A percentile compares a stretch with the other conserved stretches of the same genome.
Conservation (phyloP, 2,888 invertebrate genomes). For the Chydorus sphaericus region DNA sequence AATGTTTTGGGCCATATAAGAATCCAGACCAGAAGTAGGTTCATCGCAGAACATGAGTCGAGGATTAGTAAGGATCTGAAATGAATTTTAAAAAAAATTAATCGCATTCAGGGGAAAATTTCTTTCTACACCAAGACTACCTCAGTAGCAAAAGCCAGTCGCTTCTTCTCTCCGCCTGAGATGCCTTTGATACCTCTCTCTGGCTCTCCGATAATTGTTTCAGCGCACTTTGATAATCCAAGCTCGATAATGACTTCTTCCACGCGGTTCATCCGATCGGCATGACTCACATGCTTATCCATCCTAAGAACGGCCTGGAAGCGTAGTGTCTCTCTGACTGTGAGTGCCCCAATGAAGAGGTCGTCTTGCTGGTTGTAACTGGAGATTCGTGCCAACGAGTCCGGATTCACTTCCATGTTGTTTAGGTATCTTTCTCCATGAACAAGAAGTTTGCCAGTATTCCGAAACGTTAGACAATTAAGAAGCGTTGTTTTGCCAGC, state of each 20-base stretch:
- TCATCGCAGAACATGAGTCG: constrained; percentile 38
- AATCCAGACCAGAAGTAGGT: constrained; percentile 37
- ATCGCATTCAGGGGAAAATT: too few species aligned
- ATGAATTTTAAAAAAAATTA: background rate
- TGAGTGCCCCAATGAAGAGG: constrained; percentile 76
- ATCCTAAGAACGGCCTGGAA: constrained; percentile 76
- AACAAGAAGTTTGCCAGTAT: constrained; percentile 50
- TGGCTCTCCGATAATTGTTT: constrained; percentile 62
- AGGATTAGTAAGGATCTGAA: constrained; percentile 33
- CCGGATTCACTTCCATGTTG: constrained; percentile 51
- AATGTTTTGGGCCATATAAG: constrained; percentile 36
- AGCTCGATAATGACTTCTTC: constrained; percentile 72
- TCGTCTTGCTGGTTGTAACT: constrained; percentile 93
- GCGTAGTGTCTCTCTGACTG: constrained; percentile 73
- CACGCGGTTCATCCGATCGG: constrained; percentile 58
- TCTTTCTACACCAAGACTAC: constrained; percentile 29
- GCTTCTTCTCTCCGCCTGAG: constrained; percentile 90
- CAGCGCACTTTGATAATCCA: constrained; percentile 8
- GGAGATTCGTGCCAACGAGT: constrained; percentile 55
- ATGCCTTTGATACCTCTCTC: constrained; percentile 70
- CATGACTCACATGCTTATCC: constrained; percentile 44
- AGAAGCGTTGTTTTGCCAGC: constrained; percentile 90
- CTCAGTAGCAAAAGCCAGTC: constrained; percentile 89
- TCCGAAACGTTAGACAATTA: constrained; percentile 71
- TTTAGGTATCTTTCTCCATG: constrained; percentile 48